A percentile compares a stretch with the other conserved stretches of the same genome.
Conservation (phyloP, 1,140 invertebrate species). For the Chironomus striatipennis region DNA sequence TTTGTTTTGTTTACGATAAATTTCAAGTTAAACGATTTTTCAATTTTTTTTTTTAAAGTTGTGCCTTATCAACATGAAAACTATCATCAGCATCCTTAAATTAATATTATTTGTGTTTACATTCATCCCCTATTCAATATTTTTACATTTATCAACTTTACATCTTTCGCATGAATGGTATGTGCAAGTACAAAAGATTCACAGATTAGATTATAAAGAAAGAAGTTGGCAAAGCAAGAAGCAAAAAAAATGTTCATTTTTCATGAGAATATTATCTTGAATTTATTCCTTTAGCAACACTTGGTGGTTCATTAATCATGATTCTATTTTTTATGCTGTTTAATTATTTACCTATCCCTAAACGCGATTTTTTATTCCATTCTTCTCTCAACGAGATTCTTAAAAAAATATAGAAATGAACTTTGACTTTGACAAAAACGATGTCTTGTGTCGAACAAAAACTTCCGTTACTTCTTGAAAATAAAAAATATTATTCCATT, state of each 20-base stretch:
- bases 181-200: not conserved
- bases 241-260: constrained; percentile 9
- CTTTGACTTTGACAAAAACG: not conserved
- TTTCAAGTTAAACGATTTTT: too few species aligned
- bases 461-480: not conserved
- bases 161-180: constrained; percentile 4
- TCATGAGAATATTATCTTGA: not conserved
- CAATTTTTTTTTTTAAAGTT: too few species aligned
- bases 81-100: not conserved
- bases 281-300: too few species aligned
- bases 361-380: not conserved
- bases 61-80: not conserved
- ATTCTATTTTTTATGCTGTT: not conserved
- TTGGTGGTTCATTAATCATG: not conserved
- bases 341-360: too few species aligned
- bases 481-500: not conserved
- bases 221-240: not conserved
- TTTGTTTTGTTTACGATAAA: too few species aligned
- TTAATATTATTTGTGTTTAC: constrained; percentile 7
- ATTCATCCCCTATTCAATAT: not conserved
- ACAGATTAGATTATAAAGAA: not conserved
- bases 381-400: not conserved
- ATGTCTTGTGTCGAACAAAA: not conserved
- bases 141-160: constrained; percentile 14
- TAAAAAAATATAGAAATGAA: not conserved